These are phyloP conservation scores for Empidonax traillii DNA, from an alignment of 2,113 vertebrate genomes.

Conservation along the genomic window DNA sequence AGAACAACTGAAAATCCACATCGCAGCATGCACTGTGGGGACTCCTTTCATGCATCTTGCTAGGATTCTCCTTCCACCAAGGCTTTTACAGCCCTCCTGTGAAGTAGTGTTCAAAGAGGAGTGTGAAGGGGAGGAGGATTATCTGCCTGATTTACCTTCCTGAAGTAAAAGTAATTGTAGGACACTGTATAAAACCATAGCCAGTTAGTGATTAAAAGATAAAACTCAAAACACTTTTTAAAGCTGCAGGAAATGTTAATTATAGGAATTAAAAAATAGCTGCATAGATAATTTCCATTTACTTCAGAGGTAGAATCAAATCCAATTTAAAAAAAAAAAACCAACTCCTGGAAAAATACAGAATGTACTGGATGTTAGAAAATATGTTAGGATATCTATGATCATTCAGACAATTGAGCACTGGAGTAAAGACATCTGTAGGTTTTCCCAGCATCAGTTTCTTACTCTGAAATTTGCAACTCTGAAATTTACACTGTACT, in stretches of 20 bases:
- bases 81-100: background rate
- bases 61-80: background rate
- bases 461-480: background rate
- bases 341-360: background rate
- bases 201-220: background rate
- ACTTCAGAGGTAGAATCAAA: background rate
- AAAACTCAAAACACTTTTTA: background rate
- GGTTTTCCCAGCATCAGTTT: background rate
- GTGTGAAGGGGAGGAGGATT: background rate
- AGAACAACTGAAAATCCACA: background rate
- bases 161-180: background rate
- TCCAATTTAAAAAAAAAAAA: background rate
- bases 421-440: background rate
- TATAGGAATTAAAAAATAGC: background rate
- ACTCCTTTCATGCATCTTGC: background rate
- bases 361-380: background rate
- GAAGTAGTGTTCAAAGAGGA: background rate
- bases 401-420: background rate
- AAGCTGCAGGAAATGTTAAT: background rate
- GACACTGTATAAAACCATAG: background rate
- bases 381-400: background rate
- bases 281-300: background rate
- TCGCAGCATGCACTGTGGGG: background rate
- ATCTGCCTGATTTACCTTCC: background rate
- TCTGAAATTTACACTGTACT: background rate